These are phyloP conservation scores for Pogonognathellus flavescens DNA, from an alignment of 1,140 invertebrate species.

Conservation along the genomic window DNA sequence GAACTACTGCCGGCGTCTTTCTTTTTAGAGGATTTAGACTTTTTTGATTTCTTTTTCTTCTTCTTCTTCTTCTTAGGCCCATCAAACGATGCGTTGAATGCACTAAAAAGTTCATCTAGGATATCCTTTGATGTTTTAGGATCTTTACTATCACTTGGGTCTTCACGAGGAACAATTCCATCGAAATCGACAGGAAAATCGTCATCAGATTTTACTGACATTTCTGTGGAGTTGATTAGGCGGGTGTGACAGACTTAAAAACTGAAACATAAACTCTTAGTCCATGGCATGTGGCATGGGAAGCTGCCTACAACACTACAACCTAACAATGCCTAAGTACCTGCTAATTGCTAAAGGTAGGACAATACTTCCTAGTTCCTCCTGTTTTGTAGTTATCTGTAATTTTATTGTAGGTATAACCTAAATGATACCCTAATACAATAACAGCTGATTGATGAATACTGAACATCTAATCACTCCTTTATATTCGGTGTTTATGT, in stretches of 20 bases:
- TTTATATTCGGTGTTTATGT: too few relatives aligned
- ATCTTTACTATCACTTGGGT: not conserved
- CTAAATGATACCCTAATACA: too few relatives aligned
- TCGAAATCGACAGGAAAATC: slow-evolving; percentile 29
- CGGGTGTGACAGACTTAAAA: not conserved
- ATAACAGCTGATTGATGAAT: too few relatives aligned
- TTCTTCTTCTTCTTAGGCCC: slow-evolving; percentile 32
- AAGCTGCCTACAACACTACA: too few relatives aligned
- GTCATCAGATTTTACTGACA: not conserved
- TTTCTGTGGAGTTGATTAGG: not conserved
- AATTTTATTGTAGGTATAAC: too few relatives aligned
- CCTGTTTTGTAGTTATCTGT: too few relatives aligned
- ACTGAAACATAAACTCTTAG: too few relatives aligned
- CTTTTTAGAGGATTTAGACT: slow-evolving; percentile 13
- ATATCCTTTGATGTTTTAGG: slow-evolving; percentile 62
- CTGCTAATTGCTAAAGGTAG: too few relatives aligned
- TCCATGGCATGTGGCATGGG: too few relatives aligned
- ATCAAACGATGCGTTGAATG: slow-evolving; percentile 57
- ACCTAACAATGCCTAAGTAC: too few relatives aligned
- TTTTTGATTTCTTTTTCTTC: slow-evolving; percentile 54
- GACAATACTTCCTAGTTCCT: too few relatives aligned
- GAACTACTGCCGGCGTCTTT: not conserved
- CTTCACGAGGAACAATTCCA: slow-evolving; percentile 23
- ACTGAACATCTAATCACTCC: too few relatives aligned
- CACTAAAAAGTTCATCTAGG: slow-evolving; percentile 63